Conservation (phyloP, 2,113 vertebrate genomes). For the Ondatra zibethicus region DNA sequence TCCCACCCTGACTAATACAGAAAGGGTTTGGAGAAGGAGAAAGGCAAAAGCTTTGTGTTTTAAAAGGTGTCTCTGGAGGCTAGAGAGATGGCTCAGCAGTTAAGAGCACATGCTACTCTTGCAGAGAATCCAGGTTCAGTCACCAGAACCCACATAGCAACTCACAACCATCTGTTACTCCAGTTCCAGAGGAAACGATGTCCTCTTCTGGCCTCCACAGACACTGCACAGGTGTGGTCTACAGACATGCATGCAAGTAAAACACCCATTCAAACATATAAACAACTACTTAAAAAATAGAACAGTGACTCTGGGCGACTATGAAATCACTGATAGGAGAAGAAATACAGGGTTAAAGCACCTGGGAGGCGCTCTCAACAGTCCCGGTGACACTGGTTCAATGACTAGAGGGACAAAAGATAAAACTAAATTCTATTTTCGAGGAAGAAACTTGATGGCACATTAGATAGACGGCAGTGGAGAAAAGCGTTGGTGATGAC, state of each 20-base stretch:
- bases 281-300: not conserved
- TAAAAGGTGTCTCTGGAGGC: not conserved
- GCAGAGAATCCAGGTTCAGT: not conserved
- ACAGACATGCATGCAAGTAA: not conserved
- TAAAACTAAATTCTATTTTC: not conserved
- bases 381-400: not conserved
- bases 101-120: not conserved
- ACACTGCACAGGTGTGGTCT: not conserved
- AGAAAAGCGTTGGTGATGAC: not conserved
- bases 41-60: not conserved
- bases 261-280: not conserved
- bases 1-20: not conserved
- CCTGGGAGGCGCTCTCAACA: not conserved
- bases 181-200: not conserved
- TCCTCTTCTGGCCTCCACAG: not conserved
- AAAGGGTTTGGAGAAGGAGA: not conserved
- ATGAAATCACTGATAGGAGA: not conserved
- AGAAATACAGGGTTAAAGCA: not conserved
- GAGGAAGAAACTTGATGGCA: not conserved
- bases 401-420: not conserved
- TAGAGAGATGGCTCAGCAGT: not conserved
- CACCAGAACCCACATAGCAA: not conserved
- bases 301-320: not conserved
- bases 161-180: not conserved
- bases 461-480: not conserved